A percentile compares a stretch with the other conserved stretches of the same genome.
Evolutionary conservation across 2,113 vertebrate genomes (phyloP).

Genomic region (Xiphophorus hellerii): DNA sequence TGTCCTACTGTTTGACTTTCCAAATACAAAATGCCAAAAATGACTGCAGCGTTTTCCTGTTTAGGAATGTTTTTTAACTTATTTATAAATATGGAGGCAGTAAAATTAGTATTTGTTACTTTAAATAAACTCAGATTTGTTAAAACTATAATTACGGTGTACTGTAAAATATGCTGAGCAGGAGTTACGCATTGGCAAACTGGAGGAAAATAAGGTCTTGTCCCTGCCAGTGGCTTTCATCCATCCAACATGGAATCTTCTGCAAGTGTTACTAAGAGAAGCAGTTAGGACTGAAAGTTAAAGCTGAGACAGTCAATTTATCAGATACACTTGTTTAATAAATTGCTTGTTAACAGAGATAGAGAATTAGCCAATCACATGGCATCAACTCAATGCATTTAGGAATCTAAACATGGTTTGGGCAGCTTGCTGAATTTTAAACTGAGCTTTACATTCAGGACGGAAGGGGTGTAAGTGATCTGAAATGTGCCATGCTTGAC

Average conservation of each 20-base stretch:
- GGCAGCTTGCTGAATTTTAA: background rate
- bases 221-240: too few relatives aligned
- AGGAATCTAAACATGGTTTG: too few relatives aligned
- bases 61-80: background rate
- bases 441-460: background rate
- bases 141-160: background rate
- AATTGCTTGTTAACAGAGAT: too few relatives aligned
- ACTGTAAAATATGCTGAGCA: background rate
- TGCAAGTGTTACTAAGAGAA: too few relatives aligned
- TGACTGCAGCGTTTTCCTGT: background rate
- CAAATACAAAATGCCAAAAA: background rate
- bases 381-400: too few relatives aligned
- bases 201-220: too few relatives aligned
- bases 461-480: background rate
- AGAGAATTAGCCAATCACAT: too few relatives aligned
- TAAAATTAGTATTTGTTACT: background rate
- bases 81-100: background rate
- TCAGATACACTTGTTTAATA: too few relatives aligned
- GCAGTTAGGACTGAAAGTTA: too few relatives aligned
- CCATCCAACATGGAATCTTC: too few relatives aligned
- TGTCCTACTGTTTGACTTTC: background rate
- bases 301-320: too few relatives aligned
- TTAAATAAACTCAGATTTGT: background rate
- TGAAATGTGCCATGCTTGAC: background rate
- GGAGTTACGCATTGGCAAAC: background rate